Percentiles rank a stretch among this genome's conserved stretches.
Conservation (phyloP, 2,113 vertebrate species). For the Cyrtonyx montezumae region DNA sequence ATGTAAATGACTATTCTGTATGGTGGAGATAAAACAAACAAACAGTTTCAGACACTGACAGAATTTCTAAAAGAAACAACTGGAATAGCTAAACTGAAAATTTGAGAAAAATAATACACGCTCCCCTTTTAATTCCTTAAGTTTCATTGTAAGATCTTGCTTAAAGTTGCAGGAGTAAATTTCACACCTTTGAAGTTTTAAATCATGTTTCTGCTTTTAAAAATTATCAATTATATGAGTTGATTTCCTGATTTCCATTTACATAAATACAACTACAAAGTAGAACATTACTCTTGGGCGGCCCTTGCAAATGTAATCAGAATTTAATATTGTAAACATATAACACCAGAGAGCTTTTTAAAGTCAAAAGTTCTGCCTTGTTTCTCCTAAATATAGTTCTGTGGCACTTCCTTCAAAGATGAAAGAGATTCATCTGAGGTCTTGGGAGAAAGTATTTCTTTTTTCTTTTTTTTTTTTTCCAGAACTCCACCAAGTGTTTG, state of each 20-base stretch:
- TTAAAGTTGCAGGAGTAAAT: conserved; percentile 67
- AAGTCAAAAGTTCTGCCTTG: not conserved
- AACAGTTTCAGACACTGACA: conserved; percentile 76
- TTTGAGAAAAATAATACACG: conserved; percentile 57
- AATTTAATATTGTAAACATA: not conserved
- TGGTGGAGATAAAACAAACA: conserved; percentile 77
- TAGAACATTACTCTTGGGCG: not conserved
- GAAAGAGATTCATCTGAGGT: not conserved
- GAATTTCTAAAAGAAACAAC: conserved; percentile 72
- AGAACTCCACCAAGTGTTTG: not conserved
- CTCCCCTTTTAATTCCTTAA: conserved; percentile 73
- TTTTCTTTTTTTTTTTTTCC: not conserved
- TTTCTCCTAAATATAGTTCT: not conserved
- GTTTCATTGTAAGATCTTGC: conserved; percentile 64
- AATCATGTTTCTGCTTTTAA: conserved; percentile 62
- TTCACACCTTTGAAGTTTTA: conserved; percentile 65
- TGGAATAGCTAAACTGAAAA: conserved; percentile 66
- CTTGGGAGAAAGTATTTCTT: not conserved
- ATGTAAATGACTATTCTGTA: conserved; percentile 81
- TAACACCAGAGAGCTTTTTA: not conserved
- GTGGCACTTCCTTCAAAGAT: not conserved
- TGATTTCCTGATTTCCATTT: not conserved
- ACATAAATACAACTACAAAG: not conserved
- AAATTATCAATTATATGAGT: conserved; percentile 4
- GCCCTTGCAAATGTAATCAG: not conserved